Evolutionary conservation across 2,113 vertebrate species (phyloP), one percentile per base, ranked within the genome.

Genomic region (Sclerurus mexicanus): DNA sequence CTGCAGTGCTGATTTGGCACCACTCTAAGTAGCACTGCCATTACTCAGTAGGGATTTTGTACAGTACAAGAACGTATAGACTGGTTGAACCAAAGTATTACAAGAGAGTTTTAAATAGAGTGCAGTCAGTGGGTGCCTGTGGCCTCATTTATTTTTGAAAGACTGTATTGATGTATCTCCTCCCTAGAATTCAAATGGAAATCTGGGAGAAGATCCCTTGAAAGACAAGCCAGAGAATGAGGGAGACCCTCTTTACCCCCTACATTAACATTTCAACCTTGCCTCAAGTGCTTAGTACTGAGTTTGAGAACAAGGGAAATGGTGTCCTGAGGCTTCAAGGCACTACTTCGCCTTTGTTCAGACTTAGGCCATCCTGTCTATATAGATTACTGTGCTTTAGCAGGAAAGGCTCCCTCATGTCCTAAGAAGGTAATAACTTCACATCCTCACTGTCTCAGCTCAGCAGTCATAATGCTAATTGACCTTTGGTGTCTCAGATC

Each of bases 71-170:
- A 95, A 89, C 85, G 66, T 93, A 69, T 69, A 96, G 87, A 96
- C 58, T 96, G 91, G 81, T 74, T 96, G 78, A 95, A 95, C 94
- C 91, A 85, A 96, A 93, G 87, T 91, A 76, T 89, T 93, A 47
- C 62, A 73, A 20, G 85, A 79, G 95, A 95, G 95, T 94, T 97
- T 97, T 95, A 97, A 96, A 97, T 93, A 93, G 87, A 97, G 89
- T 67, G 63, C 68, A 94, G 94, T 88, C 95, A 93, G 95, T 95
- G 89, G 94, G 95, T 94, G 95, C 87, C 91, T 71, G 87, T 91
- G 94, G 93, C 95, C 96, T 97, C 93, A 95, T 97, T 97, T 96
- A 97, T 94, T 96, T 97, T 95, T 96, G 74, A 96, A 97, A 97
- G 93, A 74, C 87, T 39, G 78, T 89, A 97, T 88, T 96, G 96